Conservation (phyloP, 1,140 invertebrate species). For the Teleogryllus occipitalis region DNA sequence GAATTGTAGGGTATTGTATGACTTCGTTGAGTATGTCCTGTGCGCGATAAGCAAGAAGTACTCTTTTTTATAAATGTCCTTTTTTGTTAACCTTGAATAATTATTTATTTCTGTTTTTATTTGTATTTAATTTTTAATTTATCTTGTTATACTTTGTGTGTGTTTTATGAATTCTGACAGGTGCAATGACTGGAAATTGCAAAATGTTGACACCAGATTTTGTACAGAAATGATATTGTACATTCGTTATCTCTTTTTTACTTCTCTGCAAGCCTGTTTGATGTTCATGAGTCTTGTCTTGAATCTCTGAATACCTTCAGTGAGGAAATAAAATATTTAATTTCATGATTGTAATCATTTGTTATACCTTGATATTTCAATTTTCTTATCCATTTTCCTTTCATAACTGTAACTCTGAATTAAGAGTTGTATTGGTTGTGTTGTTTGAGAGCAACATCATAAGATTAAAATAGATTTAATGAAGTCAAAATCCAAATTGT, state of each 20-base stretch:
- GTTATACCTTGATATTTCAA: not conserved
- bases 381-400: too few species aligned
- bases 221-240: not conserved
- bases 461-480: too few species aligned
- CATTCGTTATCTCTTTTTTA: constrained; percentile 5
- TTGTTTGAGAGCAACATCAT: too few species aligned
- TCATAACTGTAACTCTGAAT: too few species aligned
- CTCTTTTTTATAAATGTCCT: not conserved
- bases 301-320: constrained; percentile 1
- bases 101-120: constrained; percentile 24
- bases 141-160: constrained; percentile 19
- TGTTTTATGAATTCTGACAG: constrained; percentile 12
- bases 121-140: constrained; percentile 25
- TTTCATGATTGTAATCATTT: not conserved
- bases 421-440: too few species aligned
- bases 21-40: not conserved
- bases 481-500: too few species aligned
- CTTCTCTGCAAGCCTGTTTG: constrained; percentile 3
- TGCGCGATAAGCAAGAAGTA: not conserved
- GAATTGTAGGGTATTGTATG: not conserved
- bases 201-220: constrained; percentile 1
- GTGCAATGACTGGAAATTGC: not conserved
- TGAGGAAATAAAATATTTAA: constrained; percentile 1
- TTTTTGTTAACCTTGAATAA: constrained; percentile 23
- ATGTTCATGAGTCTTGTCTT: constrained; percentile 1